Evolutionary conservation across 2,797 vertebrate genomes (phyloP), one percentile per base, ranked within the genome.

Genomic region (Leptodactylus fallax): DNA sequence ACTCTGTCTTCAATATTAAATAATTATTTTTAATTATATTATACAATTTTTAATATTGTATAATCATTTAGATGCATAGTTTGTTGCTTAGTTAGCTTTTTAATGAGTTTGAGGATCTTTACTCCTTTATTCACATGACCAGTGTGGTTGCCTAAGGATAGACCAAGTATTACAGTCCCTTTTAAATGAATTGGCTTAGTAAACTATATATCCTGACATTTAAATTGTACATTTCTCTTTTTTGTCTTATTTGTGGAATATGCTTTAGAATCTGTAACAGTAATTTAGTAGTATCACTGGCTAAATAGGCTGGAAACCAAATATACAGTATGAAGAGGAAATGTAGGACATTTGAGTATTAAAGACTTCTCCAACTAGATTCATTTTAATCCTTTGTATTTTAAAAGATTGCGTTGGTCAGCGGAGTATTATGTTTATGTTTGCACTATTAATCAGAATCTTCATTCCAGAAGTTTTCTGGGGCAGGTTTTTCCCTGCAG

Each of bases 391-490:
- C 13, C 87, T 0, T 79, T 87, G 7, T 74, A 81, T 87, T 90
- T 91, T 88, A 80, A 67, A 90, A 87, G 53, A 82, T 21, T 90
- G 3, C 74, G 85, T 67, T 87, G 87, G 82, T 90, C 90, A 63
- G 1, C 87, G 6, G 53, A 14, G 56, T 87, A 91, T 85, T 92
- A 76, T 51, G 61, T 6, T 86, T 77, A 53, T 86, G 17, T 90
- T 92, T 91, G n/a, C 0, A 61, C 91, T 90, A 82, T 88, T 74
- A 90, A 79, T 87, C 85, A 89, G 63, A 91, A 88, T 63, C 3
- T 88, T 81, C 9, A 21, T 91, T 92, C 81, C 51, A 85, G 90
- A 81, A 88, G 47, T 78, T 80, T 63, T 81, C 23, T 16, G 4
- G 67, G 27, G 56, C 58, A 80, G 82, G 49, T 36, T 67, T 85